A percentile compares a stretch with the other conserved stretches of the same genome.
phyloP scores from a whole-genome alignment of 2,797 vertebrate species.

The Calcarius lapponicus region DNA sequence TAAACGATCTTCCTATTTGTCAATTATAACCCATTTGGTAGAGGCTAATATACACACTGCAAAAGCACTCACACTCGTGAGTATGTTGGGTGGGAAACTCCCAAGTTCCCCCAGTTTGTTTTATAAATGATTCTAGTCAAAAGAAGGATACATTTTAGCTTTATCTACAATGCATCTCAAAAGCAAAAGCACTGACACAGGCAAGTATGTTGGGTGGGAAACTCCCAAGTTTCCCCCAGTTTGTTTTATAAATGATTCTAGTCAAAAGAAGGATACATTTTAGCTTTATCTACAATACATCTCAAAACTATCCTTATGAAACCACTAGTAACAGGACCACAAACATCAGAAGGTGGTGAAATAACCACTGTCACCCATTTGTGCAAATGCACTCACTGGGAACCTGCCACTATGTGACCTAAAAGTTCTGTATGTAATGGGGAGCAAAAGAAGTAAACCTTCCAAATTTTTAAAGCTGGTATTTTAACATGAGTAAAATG shows the following conservation, averaged over 20 bases:
- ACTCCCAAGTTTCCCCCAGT: not conserved
- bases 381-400: not conserved
- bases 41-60: not conserved
- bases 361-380: not conserved
- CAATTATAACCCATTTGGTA: not conserved
- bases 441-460: not conserved
- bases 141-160: not conserved
- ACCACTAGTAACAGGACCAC: not conserved
- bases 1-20: not conserved
- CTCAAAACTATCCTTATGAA: not conserved
- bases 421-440: not conserved
- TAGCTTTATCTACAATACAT: not conserved
- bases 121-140: not conserved
- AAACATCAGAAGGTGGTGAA: not conserved
- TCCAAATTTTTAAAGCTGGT: not conserved
- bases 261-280: not conserved
- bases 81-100: not conserved
- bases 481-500: not conserved
- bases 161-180: not conserved
- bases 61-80: not conserved
- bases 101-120: not conserved
- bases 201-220: not conserved
- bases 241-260: not conserved
- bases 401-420: not conserved
- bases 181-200: not conserved